Base-by-base conservation (phyloP, 2,113 vertebrate species). In the Rhipidura dahli region DNA sequence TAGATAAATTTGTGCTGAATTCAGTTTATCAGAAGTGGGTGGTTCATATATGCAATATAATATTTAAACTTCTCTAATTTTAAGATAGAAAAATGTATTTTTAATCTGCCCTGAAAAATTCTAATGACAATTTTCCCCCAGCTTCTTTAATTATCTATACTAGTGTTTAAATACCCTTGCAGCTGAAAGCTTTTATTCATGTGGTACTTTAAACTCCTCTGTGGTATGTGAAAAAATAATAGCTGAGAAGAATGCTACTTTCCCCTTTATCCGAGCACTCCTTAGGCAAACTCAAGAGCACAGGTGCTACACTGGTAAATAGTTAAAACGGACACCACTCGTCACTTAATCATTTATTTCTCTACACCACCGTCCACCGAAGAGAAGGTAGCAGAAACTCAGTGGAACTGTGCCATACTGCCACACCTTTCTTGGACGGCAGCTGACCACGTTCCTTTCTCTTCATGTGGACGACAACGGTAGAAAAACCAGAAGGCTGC, bases 351-450 rank as follows among this genome's bases (percentile, higher is more conserved):
- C 21, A 3, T 64, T 47, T 61, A 77, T 76, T 90, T 54, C 27
- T 44, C 50, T 42, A 39, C 26, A 15, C 10, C 0, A 1, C 7
- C 5, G 4, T 9, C 33, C 51, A 19, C 17, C 1, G 2, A 4
- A n/a, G 30, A 51, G 24, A 83, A 63, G 28, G 35, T 66, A 51
- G 39, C 7, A 53, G 33, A 63, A 70, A 18, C 50, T 35, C 76
- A 16, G 30, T 13, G 16, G 20, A 39, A 33, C 51, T 30, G 33
- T 49, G 37, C 12, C 33, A 21, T 13, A 6, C 45, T 12, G 23
- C 40, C 9, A n/a, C 35, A 30, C 26, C 3, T 18, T 86, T 19
- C 70, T 21, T 0, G 1, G 39, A 33, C 1, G 6, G 42, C 63
- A 70, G 42, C 16, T 47, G 37, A 31, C 14, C 22, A 19, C 9